Evolutionary conservation across 2,113 vertebrate genomes (phyloP).

Genomic region (Cebus imitator): DNA sequence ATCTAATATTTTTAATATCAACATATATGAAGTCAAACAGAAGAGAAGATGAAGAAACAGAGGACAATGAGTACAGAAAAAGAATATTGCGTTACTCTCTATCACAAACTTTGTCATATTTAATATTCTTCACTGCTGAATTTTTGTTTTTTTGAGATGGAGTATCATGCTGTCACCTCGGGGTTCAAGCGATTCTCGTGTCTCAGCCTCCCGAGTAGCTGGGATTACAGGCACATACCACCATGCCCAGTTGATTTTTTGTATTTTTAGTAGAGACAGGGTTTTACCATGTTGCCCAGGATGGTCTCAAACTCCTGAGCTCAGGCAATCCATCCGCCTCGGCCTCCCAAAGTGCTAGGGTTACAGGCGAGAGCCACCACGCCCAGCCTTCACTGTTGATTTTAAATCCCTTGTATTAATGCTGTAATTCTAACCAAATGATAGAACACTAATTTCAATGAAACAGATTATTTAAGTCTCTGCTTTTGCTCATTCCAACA

Average conservation of each 20-base stretch:
- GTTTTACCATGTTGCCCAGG: no score
- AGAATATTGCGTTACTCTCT: neutral
- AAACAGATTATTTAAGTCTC: neutral
- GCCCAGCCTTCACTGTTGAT: neutral
- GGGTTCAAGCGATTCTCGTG: no score
- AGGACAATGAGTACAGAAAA: neutral
- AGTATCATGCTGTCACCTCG: no score
- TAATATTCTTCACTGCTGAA: neutral
- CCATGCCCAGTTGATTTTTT: no score
- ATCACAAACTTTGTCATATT: neutral
- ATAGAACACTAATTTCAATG: neutral
- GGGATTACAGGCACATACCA: no score
- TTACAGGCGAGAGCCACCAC: no score
- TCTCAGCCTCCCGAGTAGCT: no score
- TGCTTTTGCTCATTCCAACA: neutral
- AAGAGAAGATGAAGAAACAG: neutral
- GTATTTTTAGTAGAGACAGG: no score
- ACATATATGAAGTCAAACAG: neutral
- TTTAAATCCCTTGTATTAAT: neutral
- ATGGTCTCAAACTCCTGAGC: no score
- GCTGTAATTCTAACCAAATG: neutral
- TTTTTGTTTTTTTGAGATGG: neutral
- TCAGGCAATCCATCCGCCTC: no score
- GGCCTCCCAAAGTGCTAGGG: no score
- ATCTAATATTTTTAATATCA: neutral